phyloP scores from a whole-genome alignment of 2,797 vertebrate genomes.

The Gadopsis bispinosus region DNA sequence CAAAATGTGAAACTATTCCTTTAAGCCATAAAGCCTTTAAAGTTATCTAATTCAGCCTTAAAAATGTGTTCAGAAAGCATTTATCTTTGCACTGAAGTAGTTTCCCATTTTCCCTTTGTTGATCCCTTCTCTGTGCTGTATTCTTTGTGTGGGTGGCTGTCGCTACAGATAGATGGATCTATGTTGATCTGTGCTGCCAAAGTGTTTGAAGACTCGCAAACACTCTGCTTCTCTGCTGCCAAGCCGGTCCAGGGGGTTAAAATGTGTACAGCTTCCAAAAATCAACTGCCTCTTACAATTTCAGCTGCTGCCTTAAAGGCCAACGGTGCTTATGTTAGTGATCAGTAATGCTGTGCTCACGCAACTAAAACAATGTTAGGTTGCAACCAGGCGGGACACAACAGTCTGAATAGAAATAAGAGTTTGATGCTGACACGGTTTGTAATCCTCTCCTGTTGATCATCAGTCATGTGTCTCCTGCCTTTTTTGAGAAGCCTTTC shows the following conservation, averaged over 20 bases:
- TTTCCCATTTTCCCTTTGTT: neutral
- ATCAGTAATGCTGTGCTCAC: constrained; percentile 37
- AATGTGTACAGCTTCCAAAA: constrained; percentile 26
- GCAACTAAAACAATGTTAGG: constrained; percentile 25
- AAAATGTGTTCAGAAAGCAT: neutral
- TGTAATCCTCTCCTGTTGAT: constrained; percentile 33
- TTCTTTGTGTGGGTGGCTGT: neutral
- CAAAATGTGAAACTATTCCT: too few relatives aligned
- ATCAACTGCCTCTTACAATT: constrained; percentile 22
- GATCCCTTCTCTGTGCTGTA: neutral
- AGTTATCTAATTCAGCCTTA: neutral
- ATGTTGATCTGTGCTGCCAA: constrained; percentile 7
- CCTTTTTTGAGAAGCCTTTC: constrained; percentile 26
- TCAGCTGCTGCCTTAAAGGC: constrained; percentile 29
- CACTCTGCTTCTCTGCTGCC: constrained; percentile 12
- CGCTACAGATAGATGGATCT: constrained; percentile 7
- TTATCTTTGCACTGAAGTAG: neutral
- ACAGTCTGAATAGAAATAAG: constrained; percentile 11
- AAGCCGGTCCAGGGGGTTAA: constrained; percentile 22
- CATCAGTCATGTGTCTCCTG: constrained; percentile 39
- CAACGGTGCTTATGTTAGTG: constrained; percentile 21
- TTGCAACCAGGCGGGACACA: constrained; percentile 11
- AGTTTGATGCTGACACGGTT: constrained; percentile 18
- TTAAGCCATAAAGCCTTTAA: neutral
- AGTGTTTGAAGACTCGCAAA: constrained; percentile 18